Evolutionary conservation across 2,113 vertebrate species (phyloP), one percentile per base, ranked within the genome.

Genomic region (Melanostigma gelatinosum): DNA sequence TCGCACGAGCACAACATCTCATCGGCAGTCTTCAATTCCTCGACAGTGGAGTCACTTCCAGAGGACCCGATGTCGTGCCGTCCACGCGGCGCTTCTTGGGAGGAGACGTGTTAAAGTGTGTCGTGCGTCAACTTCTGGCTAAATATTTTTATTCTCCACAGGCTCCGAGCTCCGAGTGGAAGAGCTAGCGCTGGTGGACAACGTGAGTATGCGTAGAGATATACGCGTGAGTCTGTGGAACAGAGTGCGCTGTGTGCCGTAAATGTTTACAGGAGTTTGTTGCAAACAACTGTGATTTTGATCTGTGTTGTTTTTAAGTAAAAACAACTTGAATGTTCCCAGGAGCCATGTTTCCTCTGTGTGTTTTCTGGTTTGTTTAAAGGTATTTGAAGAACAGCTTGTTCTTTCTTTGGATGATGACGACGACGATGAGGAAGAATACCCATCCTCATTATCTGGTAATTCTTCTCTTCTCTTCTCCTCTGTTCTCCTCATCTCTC

Each of bases 301-400:
- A 13, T 61, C 27, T 79, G 52, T 76, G n/a, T 77, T 65, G 16
- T 67, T 81, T 78, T 77, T 4, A 42, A 78, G 50, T 70, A 40
- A 77, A 73, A 44, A 0, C 1, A n/a, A 22, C 13, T 32, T 18
- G 1, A 34, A 22, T 52, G 72, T 68, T 64, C 4, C n/a, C 75
- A 42, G 34, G 22, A 74, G 50, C 6, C 22, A 2, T 27, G 50
- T 18, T 55, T 75, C 6, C 40, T 48, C 73, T 66, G 24, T 62
- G n/a, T 67, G 22, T 64, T 42, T 20, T 46, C 8, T 67, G 73
- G 5, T 57, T 75, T 86, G 13, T 69, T 77, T 72, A 6, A 75
- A 93, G 93, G 88, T 91, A 73, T 93, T 92, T 79, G 79, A 90
- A 48, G 92, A 94, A 54, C 77, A 87, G 54, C 85, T 91, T 3